Evolutionary conservation across 2,888 invertebrate genomes (phyloP), one percentile per base, ranked within the genome.

Genomic region (Hoplodrina blanda): DNA sequence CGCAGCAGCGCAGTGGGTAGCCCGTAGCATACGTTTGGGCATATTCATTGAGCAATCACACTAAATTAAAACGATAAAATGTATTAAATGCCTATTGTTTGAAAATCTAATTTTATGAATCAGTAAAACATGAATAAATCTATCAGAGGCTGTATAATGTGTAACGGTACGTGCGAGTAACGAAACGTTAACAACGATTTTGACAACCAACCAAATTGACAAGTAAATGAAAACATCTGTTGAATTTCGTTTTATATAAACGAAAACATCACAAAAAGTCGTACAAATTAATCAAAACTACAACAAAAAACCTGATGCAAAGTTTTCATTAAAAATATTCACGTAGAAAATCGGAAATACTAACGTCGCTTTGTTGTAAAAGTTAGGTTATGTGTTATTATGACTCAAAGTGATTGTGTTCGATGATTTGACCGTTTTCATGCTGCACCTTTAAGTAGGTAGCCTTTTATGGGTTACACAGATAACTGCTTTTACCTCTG

Each of bases 381-480:
- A 89, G 85, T 91, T 84, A 93, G 94, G 93, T 94, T 93, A 94
- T 91, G 87, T 91, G 87, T 91, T 87, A 82, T 88, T 88, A 87
- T 92, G 92, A 92, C 81, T 91, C 92, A 93, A 89, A 84, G 87
- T 89, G 84, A 85, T 86, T 88, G 78, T 82, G 77, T 83, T 80
- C 69, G 84, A 92, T 92, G 93, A 94, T 89, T 87, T 89, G 91
- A 88, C 82, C 70, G 84, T 90, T 92, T 94, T 91, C 82, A 91
- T 85, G 82, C 86, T 77, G 89, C 89, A 83, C 88, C 88, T 88
- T 89, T 84, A 85, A 82, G 83, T 87, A 66, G 71, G 81, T 81
- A 79, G 87, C 95, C 95, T 89, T 94, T 87, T 93, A 94, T 84
- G 93, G 94, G 82, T 88, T 90, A 86, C 90, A 85, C 86, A 88